Evolutionary conservation across 2,797 vertebrate genomes (phyloP), one percentile per base, ranked within the genome.

Genomic region (Benthosema pterotum): DNA sequence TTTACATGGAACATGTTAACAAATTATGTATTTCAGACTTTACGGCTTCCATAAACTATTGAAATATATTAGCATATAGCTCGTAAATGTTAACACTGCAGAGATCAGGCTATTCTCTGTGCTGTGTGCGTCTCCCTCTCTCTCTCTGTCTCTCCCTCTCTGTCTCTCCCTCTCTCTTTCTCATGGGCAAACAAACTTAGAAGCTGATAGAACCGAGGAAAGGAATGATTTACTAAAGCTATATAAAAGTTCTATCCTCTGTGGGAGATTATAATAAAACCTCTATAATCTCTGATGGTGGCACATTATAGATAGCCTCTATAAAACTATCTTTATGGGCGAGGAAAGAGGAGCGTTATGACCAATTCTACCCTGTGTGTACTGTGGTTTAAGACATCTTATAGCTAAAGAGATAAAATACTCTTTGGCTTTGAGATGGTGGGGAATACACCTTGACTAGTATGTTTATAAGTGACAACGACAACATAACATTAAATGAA

Each of bases 41-140:
- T 93, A 94, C 82, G 78, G 88, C 91, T 77, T 84, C 87, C 84
- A 92, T 94, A 93, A 94, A 94, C 83, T 87, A 88, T 88, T 90
- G 69, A 80, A 82, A 83, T 87, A 84, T 91, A 93, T 92, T 90
- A 89, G 86, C 89, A 85, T 87, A 73, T 82, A 78, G 80, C 85
- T 82, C 85, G 72, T 90, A 91, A 87, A 89, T 82, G 90, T 91
- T 90, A 86, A 69, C 68, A 78, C 76, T 72, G 83, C 79, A 65
- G 74, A 83, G 38, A 17, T 15, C 22, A 7, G 3, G 11, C 11
- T n/a, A 12, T n/a, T 32, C 52, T 54, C 52, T 15, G 5, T 54
- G 25, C n/a, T 32, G 28, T 38, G 32, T 46, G 71, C 70, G 80
- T 25, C 74, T 25, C 51, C 4, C 19, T 54, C n/a, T 63, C 57